Conservation (phyloP, 2,113 vertebrate species). For the Bubo bubo region DNA sequence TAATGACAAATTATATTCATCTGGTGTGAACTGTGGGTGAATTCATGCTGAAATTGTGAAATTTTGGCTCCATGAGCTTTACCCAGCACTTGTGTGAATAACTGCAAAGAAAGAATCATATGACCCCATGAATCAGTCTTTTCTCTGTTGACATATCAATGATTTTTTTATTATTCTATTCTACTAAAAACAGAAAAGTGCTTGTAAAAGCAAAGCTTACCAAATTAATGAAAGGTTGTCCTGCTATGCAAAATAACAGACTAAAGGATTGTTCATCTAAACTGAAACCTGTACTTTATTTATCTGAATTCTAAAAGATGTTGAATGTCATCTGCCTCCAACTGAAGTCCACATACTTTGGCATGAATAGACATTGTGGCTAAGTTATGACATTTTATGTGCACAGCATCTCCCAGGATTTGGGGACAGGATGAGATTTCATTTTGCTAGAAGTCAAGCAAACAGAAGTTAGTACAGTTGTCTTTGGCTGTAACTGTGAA, state of each 20-base stretch:
- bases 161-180: constrained; percentile 32
- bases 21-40: background rate
- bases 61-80: background rate
- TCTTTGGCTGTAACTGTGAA: constrained; percentile 17
- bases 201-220: constrained; percentile 32
- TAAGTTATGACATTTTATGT: background rate
- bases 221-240: background rate
- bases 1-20: background rate
- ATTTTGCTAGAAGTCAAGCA: constrained; percentile 21
- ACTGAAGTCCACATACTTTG: background rate
- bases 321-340: constrained; percentile 5
- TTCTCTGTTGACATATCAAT: constrained; percentile 11
- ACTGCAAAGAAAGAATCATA: background rate
- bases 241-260: constrained; percentile 35
- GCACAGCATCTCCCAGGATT: constrained; percentile 8
- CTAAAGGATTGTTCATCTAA: constrained; percentile 1
- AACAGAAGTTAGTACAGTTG: constrained; percentile 36
- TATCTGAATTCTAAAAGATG: constrained; percentile 11
- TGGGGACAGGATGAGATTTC: constrained; percentile 18
- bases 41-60: background rate
- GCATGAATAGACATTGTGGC: background rate
- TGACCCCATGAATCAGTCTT: background rate
- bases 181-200: constrained; percentile 9
- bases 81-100: background rate
- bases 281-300: constrained; percentile 25